Evolutionary conservation across 2,888 invertebrate species (phyloP), one percentile per base, ranked within the genome.

Genomic region (Bhutanitis thaidina): DNA sequence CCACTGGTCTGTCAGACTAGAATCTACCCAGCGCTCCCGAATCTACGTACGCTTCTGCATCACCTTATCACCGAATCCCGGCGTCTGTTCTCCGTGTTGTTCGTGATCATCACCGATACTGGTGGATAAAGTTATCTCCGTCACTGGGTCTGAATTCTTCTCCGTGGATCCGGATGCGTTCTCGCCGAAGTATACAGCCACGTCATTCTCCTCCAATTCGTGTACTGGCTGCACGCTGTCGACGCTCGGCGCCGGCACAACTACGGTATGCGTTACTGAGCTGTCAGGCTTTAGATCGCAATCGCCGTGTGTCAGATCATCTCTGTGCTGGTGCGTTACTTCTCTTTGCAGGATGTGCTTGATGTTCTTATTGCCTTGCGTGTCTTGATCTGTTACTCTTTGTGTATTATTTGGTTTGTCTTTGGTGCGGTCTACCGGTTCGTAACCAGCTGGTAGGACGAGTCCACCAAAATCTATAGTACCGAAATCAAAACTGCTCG

Each of bases 131-230:
- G 90, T 87, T 38, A 89, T 85, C 62, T 90, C 90, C 0, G 90
- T 90, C 0, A 89, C 84, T 0, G 81, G 74, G 14, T 79, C 86
- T 8, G 34, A 7, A 7, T 51, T 35, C 10, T 57, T 41, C 60
- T 73, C 47, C 59, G 61, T 58, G 38, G 61, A 54, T 39, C 61
- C 64, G 0, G 58, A 54, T 8, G 62, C 53, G 13, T 64, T 66
- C 1, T 77, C 72, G 1, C 76, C 80, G 60, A 92, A 92, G 65
- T 90, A 93, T 27, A 93, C 75, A 0, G 92, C 92, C 0, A 92
- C 91, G 45, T 92, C 92, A 45, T 91, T 91, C 27, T 91, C 90
- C 46, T 91, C 90, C 4, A 90, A 71, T 5, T 91, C 81, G 10
- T 81, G 74, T 0, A 90, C 73, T 0, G 80, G 62, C 20, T 68